phyloP scores from a whole-genome alignment of 2,113 vertebrate species.

The Malurus cyaneus region DNA sequence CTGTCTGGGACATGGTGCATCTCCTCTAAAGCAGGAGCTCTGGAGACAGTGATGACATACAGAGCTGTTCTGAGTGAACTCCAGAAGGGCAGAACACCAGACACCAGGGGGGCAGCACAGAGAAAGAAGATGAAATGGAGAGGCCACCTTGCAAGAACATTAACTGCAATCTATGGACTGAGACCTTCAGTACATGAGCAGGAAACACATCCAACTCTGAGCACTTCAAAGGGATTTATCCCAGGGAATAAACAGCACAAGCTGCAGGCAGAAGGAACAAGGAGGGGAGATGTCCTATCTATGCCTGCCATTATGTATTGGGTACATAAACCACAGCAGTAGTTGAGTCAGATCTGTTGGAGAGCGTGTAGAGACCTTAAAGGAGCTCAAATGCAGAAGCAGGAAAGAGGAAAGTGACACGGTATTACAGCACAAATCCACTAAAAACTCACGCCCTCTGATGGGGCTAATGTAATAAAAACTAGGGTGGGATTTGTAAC shows the following conservation, averaged over 20 bases:
- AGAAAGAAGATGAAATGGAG: neutral
- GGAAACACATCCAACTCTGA: neutral
- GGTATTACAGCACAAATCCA: neutral
- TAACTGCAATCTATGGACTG: neutral
- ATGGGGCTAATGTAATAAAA: neutral
- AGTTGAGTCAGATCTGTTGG: neutral
- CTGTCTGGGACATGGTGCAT: neutral
- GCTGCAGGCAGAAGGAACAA: neutral
- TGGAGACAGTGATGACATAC: neutral
- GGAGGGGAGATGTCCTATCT: neutral
- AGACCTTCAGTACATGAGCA: neutral
- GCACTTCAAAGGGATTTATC: neutral
- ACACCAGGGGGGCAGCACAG: neutral
- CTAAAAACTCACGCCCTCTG: neutral
- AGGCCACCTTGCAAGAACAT: neutral
- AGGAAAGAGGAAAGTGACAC: neutral
- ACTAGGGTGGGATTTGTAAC: neutral
- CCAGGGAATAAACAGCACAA: neutral
- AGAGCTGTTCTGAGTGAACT: neutral
- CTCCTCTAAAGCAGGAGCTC: neutral
- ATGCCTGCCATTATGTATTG: neutral
- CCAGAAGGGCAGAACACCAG: neutral
- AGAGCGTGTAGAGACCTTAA: neutral
- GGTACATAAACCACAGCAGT: neutral
- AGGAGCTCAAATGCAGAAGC: neutral